Evolutionary conservation across 2,797 vertebrate genomes (phyloP).

Genomic region (Parambassis ranga): DNA sequence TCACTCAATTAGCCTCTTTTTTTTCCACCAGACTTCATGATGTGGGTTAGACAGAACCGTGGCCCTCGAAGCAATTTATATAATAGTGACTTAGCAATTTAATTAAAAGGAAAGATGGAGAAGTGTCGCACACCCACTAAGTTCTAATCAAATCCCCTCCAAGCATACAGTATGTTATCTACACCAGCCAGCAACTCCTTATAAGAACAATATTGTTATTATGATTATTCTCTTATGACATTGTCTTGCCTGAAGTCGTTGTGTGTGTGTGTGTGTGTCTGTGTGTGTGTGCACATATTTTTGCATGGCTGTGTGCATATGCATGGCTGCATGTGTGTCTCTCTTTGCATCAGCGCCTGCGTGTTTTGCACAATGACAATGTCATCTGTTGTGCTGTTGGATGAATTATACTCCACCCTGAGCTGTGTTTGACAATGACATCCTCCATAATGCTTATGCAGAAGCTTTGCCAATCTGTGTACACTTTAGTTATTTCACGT

Average conservation of each 20-base stretch:
- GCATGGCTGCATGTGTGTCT: neutral
- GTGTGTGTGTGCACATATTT: neutral
- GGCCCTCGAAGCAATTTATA: slow-evolving; percentile 38
- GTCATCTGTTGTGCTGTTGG: slow-evolving; percentile 18
- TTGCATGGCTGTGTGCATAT: slow-evolving; percentile 4
- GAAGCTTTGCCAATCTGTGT: slow-evolving; percentile 38
- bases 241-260: slow-evolving; percentile 38
- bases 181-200: slow-evolving; percentile 40
- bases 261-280: neutral
- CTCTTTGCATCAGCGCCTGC: neutral
- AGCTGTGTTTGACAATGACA: slow-evolving; percentile 35
- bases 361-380: slow-evolving; percentile 16
- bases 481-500: slow-evolving; percentile 12
- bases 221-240: slow-evolving; percentile 49
- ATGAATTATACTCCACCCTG: slow-evolving; percentile 32
- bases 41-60: slow-evolving; percentile 5
- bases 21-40: slow-evolving; percentile 33
- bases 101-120: slow-evolving; percentile 56
- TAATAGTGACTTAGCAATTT: slow-evolving; percentile 51
- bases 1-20: slow-evolving; percentile 43
- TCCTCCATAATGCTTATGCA: slow-evolving; percentile 22
- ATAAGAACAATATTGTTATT: slow-evolving; percentile 37
- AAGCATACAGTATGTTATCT: slow-evolving; percentile 59
- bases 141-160: slow-evolving; percentile 52
- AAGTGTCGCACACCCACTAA: slow-evolving; percentile 54